A percentile compares a stretch with the other conserved stretches of the same genome.
These are phyloP conservation scores for Cygnus buccinator DNA, from an alignment of 2,113 vertebrate genomes.

Conservation along the genomic window DNA sequence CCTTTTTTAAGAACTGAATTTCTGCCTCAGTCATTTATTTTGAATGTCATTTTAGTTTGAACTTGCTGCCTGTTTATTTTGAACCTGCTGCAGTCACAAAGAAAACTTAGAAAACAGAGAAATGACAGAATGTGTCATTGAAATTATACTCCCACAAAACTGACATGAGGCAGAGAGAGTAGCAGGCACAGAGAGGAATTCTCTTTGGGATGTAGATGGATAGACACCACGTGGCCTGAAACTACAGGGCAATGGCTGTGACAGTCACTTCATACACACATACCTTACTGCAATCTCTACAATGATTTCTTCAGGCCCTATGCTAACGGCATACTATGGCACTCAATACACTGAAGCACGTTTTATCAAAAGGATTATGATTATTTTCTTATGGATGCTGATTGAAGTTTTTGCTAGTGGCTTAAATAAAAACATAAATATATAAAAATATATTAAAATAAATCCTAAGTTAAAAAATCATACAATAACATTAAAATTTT, in stretches of 20 bases:
- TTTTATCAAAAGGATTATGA: not conserved
- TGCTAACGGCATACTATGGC: not conserved
- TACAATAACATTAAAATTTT: not conserved
- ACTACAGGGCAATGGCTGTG: not conserved
- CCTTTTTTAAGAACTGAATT: not conserved
- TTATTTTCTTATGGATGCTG: not conserved
- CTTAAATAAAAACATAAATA: not conserved
- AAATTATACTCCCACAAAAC: conserved; percentile 42
- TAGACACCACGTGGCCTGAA: conserved; percentile 6
- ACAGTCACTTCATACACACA: not conserved
- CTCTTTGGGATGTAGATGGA: conserved; percentile 1
- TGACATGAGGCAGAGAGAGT: conserved; percentile 11
- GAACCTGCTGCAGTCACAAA: not conserved
- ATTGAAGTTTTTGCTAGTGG: not conserved
- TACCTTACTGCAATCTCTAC: not conserved
- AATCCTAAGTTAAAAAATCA: not conserved
- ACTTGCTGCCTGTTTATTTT: not conserved
- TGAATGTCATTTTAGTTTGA: not conserved
- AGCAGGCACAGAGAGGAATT: not conserved
- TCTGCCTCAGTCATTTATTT: not conserved
- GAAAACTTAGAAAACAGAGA: not conserved
- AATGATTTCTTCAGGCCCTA: not conserved
- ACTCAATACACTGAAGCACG: not conserved
- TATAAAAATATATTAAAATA: not conserved
- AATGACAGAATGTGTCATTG: not conserved